Evolutionary conservation across 2,888 invertebrate species (phyloP), one percentile per base, ranked within the genome.

Genomic region (Scaeva pyrastri): DNA sequence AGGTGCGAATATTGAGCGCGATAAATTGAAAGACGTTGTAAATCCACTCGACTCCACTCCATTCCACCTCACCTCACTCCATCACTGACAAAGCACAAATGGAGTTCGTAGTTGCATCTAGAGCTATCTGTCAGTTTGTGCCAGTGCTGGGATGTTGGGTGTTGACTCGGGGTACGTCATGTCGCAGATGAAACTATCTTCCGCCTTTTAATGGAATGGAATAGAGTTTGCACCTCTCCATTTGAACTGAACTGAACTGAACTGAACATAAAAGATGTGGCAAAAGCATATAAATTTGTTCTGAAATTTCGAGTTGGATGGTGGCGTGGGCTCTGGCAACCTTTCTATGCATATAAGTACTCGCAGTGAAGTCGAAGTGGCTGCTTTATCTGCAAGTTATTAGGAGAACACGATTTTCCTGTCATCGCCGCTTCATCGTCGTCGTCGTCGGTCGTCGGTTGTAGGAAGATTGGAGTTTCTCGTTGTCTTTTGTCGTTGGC

Each of bases 1-100:
- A 86, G 86, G 86, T 78, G 66, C 66, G 81, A 86, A 56, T 81
- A 86, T 86, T 86, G 85, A 81, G 86, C 86, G 86, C 74, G 82
- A 82, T 77, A 82, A 82, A 86, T 82, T 74, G 56, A 41, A 77
- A 74, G 77, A 77, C 68, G 16, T 39, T 68, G 39, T 71, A 16
- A 52, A 62, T 52, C 11, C 70, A 58, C 60, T 60, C 2, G 23
- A 50, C 45, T 48, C 16, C 7, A 7, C 6, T 8, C 3, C 23
- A 39, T 50, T 21, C 11, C 21, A 45, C 19, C 39, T n/a, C 39
- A n/a, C n/a, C n/a, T n/a, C n/a, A 31, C 31, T 31, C 31, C 31
- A 7, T 7, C 21, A 36, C 1, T 52, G n/a, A 55, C 62, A 52
- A 8, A 50, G 23, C n/a, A 14, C 23, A 62, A 60, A 50, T 43